A percentile compares a stretch with the other conserved stretches of the same genome.
Evolutionary conservation across 2,797 vertebrate species (phyloP).

Genomic region (Garrulus glandarius): DNA sequence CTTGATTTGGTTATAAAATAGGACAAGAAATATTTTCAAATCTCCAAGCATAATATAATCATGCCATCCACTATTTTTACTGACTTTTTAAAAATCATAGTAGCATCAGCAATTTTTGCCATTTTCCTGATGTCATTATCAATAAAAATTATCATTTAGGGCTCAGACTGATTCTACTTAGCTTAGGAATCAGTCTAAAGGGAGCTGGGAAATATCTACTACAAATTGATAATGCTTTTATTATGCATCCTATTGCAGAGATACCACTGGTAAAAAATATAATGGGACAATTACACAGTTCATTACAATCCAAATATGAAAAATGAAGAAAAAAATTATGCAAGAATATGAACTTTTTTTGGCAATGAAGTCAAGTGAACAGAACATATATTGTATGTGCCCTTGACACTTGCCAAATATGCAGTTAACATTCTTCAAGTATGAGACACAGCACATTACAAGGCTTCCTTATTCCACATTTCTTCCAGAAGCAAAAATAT

Average conservation of each 20-base stretch:
- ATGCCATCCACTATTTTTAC: slow-evolving; percentile 53
- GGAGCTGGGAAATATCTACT: slow-evolving; percentile 63
- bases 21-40: background rate
- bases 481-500: background rate
- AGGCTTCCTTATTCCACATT: background rate
- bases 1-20: background rate
- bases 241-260: slow-evolving; percentile 72
- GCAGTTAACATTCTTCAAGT: background rate
- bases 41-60: background rate
- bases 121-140: slow-evolving; percentile 69
- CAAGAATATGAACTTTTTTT: background rate
- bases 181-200: slow-evolving; percentile 65
- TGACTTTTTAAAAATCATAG: slow-evolving; percentile 37
- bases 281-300: slow-evolving; percentile 32
- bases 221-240: slow-evolving; percentile 75
- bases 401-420: background rate
- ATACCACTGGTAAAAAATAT: slow-evolving; percentile 76
- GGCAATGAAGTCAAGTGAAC: background rate
- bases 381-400: background rate
- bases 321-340: background rate
- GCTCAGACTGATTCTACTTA: slow-evolving; percentile 58
- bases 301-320: slow-evolving; percentile 59
- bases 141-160: slow-evolving; percentile 74
- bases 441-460: background rate
- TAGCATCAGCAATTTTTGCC: slow-evolving; percentile 43